A percentile compares a stretch with the other conserved stretches of the same genome.
Conservation (phyloP, 2,888 invertebrate genomes). For the Pelosia muscerda region DNA sequence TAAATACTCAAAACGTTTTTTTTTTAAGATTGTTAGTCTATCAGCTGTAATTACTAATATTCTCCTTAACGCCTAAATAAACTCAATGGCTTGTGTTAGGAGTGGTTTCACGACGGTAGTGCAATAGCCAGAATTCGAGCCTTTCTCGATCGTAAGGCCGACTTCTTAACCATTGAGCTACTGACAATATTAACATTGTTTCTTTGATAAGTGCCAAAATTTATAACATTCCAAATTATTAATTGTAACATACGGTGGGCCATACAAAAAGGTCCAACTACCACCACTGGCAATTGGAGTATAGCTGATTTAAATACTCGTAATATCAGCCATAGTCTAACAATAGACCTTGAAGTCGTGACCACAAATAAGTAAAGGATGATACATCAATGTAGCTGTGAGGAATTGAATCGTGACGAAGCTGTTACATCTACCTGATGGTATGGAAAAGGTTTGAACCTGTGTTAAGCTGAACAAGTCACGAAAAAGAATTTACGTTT, state of each 20-base stretch:
- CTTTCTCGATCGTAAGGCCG: no score
- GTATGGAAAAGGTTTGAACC: background rate
- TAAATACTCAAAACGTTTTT: no score
- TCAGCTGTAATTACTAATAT: no score
- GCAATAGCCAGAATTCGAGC: no score
- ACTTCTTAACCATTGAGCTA: no score
- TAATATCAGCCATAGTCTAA: background rate
- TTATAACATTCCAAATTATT: no score
- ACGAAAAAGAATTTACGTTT: background rate
- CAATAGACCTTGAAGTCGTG: constrained; percentile 1
- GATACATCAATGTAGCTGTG: background rate
- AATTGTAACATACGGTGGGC: background rate
- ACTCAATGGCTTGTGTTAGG: no score
- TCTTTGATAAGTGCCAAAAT: no score
- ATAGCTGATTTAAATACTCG: background rate
- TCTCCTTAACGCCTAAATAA: no score
- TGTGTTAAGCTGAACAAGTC: background rate
- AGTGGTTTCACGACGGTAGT: no score
- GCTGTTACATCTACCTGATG: background rate
- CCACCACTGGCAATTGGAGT: background rate
- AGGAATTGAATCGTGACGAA: constrained; percentile 3
- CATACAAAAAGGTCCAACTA: background rate
- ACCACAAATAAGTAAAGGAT: background rate
- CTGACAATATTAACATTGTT: no score
- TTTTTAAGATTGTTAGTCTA: no score